Evolutionary conservation across 2,113 vertebrate species (phyloP), one percentile per base, ranked within the genome.

Genomic region (Atlantisia rogersi): DNA sequence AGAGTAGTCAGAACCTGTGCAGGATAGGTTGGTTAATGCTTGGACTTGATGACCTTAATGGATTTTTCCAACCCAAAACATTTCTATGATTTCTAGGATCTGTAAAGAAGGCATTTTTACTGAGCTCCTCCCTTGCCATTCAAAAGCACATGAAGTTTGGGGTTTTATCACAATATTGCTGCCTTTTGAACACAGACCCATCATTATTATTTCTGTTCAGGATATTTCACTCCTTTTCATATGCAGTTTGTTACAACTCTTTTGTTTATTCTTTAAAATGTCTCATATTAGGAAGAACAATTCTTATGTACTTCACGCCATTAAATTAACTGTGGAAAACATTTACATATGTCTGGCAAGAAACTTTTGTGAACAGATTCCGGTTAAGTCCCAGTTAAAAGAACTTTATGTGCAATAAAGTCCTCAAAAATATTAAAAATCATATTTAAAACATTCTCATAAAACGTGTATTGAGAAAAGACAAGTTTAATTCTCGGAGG

Each of bases 361-460:
- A 98, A 99, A 99, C 98, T 97, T 98, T 68, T 59, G 76, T 86
- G 94, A 98, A 98, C 95, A 96, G 93, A 97, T 98, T 98, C 97
- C 96, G 97, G 93, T 96, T 98, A 97, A 97, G 97, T 98, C 98
- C 97, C 98, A 98, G 96, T 97, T 98, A 88, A 98, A 98, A 98
- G 97, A 98, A 95, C 95, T 97, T 98, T 97, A 88, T 78, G 74
- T 90, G 86, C 90, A 97, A 98, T 98, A 98, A 99, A 98, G 98
- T 98, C 92, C 95, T 99, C 98, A 98, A 99, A 98, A 99, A 98
- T 98, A 99, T 99, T 99, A 98, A 99, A 99, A 99, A 98, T 98
- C 94, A 98, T 98, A 97, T 98, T 98, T 99, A 98, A 98, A 97
- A 91, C 78, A 97, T 98, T 98, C 97, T 98, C 96, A 97, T 98